Base-by-base conservation (phyloP, 2,888 invertebrate species). In the Thera britannica region DNA sequence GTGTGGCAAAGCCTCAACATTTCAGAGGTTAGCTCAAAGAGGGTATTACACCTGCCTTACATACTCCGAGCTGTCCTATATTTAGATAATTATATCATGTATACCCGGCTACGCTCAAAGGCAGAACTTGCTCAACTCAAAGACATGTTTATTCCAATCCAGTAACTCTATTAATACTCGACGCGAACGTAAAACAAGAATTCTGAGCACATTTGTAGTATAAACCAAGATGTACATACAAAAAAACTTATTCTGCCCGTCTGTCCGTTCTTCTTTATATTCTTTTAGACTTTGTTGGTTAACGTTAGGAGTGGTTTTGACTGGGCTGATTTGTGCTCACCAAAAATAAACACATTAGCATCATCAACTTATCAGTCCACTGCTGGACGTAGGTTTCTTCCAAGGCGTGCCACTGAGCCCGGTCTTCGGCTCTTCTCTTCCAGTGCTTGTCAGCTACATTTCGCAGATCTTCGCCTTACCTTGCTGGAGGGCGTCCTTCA, bases 101-200 rank as follows among this genome's bases (percentile, higher is more conserved):
- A 41, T 55, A 41, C 11, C 46, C 12, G 52, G 66, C 44, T 57
- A 58, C 34, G 62, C 60, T 65, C 61, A 59, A 68, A 72, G 44
- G 54, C 38, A 63, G 52, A 68, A 70, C 62, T 72, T 63, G 48
- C 49, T 68, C 34, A 52, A 58, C 62, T 62, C 66, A 64, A 69
- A 72, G 72, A 74, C 67, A 73, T 72, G 74, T 75, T 76, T 75
- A 74, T 79, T 79, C 72, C 70, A 74, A 68, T 72, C 61, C 74
- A 75, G 68, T 78, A 72, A 77, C 75, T 74, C 67, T 74, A 75
- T 79, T 78, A 70, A 73, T 64, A 58, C 70, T 69, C 41, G 68
- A 64, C 49, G 63, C 61, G 62, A 58, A 4, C 23, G 44, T 62
- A 38, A 62, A 62, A 59, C 55, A 41, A 54, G 57, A 51, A 55